Conservation (phyloP, 2,888 invertebrate species). For the Allophyes oxyacanthae region DNA sequence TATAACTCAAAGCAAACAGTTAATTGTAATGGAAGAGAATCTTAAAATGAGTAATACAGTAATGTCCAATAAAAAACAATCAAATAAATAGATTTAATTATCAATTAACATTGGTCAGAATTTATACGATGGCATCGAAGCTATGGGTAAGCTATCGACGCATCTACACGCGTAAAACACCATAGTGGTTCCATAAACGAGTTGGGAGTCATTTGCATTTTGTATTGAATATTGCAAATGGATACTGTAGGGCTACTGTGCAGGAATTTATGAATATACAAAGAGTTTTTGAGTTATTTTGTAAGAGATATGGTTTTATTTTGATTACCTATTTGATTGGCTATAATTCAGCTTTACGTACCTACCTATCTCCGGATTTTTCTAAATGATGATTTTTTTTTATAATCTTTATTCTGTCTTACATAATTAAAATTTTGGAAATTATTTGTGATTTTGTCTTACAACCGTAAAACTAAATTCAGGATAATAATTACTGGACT, state of each 20-base stretch:
- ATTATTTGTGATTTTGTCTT: too few relatives aligned
- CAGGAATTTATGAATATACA: constrained; percentile 48
- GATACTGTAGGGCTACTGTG: constrained; percentile 52
- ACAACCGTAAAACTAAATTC: too few relatives aligned
- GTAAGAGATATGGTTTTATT: not conserved
- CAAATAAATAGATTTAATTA: constrained; percentile 58
- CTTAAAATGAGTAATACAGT: constrained; percentile 31
- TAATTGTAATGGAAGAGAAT: constrained; percentile 12
- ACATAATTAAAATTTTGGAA: too few relatives aligned
- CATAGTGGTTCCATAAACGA: constrained; percentile 52
- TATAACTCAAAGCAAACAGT: constrained; percentile 12
- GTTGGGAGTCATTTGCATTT: constrained; percentile 54
- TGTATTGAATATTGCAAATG: constrained; percentile 58
- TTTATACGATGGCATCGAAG: constrained; percentile 28
- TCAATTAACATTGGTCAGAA: constrained; percentile 53
- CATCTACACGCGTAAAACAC: constrained; percentile 68
- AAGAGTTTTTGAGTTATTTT: constrained; percentile 37
- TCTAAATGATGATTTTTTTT: too few relatives aligned
- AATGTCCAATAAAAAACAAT: constrained; percentile 40
- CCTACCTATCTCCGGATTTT: too few relatives aligned
- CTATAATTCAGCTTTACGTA: too few relatives aligned
- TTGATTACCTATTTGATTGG: constrained; percentile 2
- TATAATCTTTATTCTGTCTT: too few relatives aligned
- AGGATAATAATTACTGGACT: too few relatives aligned
- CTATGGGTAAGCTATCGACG: constrained; percentile 51